Evolutionary conservation across 2,888 invertebrate genomes (phyloP).

Genomic region (Eilema caniola): DNA sequence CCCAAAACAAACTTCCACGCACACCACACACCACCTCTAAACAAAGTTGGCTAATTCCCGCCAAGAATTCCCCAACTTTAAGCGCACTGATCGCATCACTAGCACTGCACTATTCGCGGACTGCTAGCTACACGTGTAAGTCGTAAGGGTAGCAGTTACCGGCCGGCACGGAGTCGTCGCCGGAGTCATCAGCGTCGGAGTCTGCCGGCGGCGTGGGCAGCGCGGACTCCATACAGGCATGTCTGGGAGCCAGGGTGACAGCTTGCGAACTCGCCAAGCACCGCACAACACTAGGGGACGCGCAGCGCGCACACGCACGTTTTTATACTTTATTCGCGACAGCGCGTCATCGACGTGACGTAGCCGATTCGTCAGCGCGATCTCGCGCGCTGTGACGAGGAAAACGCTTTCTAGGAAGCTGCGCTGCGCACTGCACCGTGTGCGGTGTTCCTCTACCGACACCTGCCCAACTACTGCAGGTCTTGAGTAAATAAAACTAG

Average conservation of each 20-base stretch:
- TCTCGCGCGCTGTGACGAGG: conserved; percentile 68
- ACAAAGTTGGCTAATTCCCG: neutral
- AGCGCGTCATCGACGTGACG: conserved; percentile 78
- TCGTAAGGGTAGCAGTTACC: conserved; percentile 63
- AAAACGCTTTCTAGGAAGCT: conserved; percentile 84
- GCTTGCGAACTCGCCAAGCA: conserved; percentile 37
- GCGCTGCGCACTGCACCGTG: conserved; percentile 54
- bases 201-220: conserved; percentile 57
- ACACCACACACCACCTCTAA: conserved; percentile 11
- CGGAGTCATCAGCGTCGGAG: conserved; percentile 60
- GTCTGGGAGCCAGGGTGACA: conserved; percentile 78
- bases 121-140: neutral
- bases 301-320: conserved; percentile 64
- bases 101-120: conserved; percentile 19
- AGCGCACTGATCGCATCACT: conserved; percentile 39
- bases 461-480: conserved; percentile 13
- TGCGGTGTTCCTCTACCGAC: conserved; percentile 10
- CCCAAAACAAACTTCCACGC: neutral
- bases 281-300: conserved; percentile 69
- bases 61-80: conserved; percentile 9
- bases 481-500: conserved; percentile 10
- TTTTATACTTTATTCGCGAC: conserved; percentile 75
- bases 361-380: conserved; percentile 74
- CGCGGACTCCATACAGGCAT: conserved; percentile 81
- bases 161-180: conserved; percentile 84